A percentile compares a stretch with the other conserved stretches of the same genome.
phyloP scores from a whole-genome alignment of 2,888 invertebrate genomes.

The Campaea margaritaria region DNA sequence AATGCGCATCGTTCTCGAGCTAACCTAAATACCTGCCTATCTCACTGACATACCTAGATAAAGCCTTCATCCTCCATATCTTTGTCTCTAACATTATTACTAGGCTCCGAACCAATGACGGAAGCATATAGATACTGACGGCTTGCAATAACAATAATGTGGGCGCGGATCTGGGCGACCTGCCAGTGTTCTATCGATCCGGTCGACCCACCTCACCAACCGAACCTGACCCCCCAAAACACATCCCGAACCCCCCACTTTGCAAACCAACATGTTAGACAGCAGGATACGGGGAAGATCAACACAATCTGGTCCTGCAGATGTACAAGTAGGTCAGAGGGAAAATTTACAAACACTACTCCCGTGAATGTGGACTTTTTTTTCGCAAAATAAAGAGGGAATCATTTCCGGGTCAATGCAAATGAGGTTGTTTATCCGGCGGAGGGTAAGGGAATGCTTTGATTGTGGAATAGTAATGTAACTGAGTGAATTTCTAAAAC shows the following conservation, averaged over 20 bases:
- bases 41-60: conserved; percentile 22
- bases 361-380: conserved; percentile 59
- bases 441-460: conserved; percentile 54
- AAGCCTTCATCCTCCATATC: conserved; percentile 58
- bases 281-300: conserved; percentile 62
- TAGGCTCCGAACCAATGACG: conserved; percentile 77
- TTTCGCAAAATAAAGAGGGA: conserved; percentile 74
- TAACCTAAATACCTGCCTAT: conserved; percentile 47
- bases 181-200: conserved; percentile 83
- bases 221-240: conserved; percentile 68
- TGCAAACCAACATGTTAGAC: conserved; percentile 51
- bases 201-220: conserved; percentile 66
- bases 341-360: conserved; percentile 84
- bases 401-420: conserved; percentile 78
- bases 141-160: conserved; percentile 84
- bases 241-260: conserved; percentile 61
- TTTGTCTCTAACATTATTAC: conserved; percentile 69
- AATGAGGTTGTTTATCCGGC: conserved; percentile 72
- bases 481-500: conserved; percentile 37
- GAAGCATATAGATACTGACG: conserved; percentile 78
- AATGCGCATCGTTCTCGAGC: conserved; percentile 48
- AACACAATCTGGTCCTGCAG: conserved; percentile 63
- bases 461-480: conserved; percentile 46
- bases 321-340: conserved; percentile 83
- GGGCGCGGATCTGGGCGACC: conserved; percentile 81